phyloP scores from a whole-genome alignment of 2,797 vertebrate species.

The Labeo calbasu region DNA sequence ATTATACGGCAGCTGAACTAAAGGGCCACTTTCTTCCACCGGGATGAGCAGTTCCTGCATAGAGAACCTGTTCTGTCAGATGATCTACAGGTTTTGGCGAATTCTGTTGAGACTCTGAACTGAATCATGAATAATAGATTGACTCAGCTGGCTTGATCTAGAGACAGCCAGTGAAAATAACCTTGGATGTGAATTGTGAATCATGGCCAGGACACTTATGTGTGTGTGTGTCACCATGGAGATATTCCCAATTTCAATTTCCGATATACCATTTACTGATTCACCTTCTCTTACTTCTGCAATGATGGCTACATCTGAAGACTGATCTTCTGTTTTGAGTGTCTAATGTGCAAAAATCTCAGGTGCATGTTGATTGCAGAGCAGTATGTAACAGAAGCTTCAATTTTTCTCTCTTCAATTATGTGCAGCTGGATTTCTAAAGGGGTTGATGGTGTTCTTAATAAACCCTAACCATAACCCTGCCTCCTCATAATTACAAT shows the following conservation, averaged over 20 bases:
- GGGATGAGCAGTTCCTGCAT: not conserved
- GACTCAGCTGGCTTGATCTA: slow-evolving; percentile 26
- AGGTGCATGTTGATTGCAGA: not conserved
- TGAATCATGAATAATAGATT: slow-evolving; percentile 33
- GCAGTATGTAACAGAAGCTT: not conserved
- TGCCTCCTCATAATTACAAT: slow-evolving; percentile 23
- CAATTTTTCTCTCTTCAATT: slow-evolving; percentile 5
- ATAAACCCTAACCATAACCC: slow-evolving; percentile 6
- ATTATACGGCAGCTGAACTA: not conserved
- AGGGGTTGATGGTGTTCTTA: not conserved
- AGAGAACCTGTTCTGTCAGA: not conserved
- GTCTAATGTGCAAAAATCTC: slow-evolving; percentile 1
- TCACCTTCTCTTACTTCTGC: slow-evolving; percentile 5
- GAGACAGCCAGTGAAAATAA: slow-evolving; percentile 32
- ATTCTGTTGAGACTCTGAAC: slow-evolving; percentile 18
- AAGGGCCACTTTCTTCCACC: not conserved
- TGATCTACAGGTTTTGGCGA: slow-evolving; percentile 10
- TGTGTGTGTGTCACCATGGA: slow-evolving; percentile 25
- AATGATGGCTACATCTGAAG: slow-evolving; percentile 3
- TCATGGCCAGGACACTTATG: slow-evolving; percentile 14
- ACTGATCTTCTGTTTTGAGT: not conserved
- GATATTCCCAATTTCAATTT: slow-evolving; percentile 18
- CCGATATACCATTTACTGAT: not conserved
- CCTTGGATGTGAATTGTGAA: slow-evolving; percentile 26
- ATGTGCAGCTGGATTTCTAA: not conserved